A percentile compares a stretch with the other conserved stretches of the same genome.
phyloP scores from a whole-genome alignment of 2,888 invertebrate genomes.

The Drosophila subquinaria region DNA sequence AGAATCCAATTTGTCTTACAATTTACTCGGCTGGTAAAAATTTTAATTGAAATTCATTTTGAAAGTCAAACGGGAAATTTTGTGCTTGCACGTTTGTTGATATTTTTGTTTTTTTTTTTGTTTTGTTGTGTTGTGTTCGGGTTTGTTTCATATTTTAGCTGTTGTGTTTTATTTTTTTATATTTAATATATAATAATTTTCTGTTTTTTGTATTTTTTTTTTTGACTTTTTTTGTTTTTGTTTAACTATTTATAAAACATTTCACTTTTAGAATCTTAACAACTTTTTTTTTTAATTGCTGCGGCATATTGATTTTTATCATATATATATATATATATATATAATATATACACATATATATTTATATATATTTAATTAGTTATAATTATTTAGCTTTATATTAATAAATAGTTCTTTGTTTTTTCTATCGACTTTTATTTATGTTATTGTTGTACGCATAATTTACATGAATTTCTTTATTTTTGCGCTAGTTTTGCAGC shows the following conservation, averaged over 20 bases:
- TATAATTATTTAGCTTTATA: conserved; percentile 31
- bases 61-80: conserved; percentile 68
- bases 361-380: conserved; percentile 26
- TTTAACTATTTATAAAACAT: conserved; percentile 84
- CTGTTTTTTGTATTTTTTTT: conserved; percentile 40
- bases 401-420: conserved; percentile 48
- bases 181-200: conserved; percentile 71
- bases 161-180: conserved; percentile 53
- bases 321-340: conserved; percentile 40
- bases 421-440: conserved; percentile 32
- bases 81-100: conserved; percentile 55
- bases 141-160: conserved; percentile 52
- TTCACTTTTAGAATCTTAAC: conserved; percentile 84
- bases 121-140: conserved; percentile 43
- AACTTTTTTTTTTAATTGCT: conserved; percentile 73
- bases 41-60: conserved; percentile 44
- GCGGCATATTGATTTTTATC: conserved; percentile 60
- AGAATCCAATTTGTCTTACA: conserved; percentile 56
- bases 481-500: conserved; percentile 45
- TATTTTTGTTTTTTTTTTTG: conserved; percentile 1
- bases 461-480: conserved; percentile 68
- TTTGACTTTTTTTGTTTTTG: conserved; percentile 63
- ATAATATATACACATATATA: conserved; percentile 29
- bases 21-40: conserved; percentile 67
- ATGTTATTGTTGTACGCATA: conserved; percentile 72